Base-by-base conservation (phyloP, 2,797 vertebrate species). In the Ptychobarbus kaznakovi region DNA sequence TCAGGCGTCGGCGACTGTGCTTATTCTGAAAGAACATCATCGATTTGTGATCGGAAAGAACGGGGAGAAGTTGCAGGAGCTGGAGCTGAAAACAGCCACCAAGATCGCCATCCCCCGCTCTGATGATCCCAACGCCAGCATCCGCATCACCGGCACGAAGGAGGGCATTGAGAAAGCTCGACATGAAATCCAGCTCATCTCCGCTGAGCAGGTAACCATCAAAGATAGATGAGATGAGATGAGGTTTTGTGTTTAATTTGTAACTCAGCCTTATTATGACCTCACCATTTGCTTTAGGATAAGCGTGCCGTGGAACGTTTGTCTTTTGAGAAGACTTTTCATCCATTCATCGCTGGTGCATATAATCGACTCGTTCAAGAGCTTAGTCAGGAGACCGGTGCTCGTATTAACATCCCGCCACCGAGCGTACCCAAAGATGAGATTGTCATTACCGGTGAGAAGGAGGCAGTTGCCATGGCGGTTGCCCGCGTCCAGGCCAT, bases 1-100 rank as follows among this genome's bases (percentile, higher is more conserved):
- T 56, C 42, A 96, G 94, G 94, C 94, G 22, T 96, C 96, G 0
- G 95, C 95, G 12, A 94, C 93, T 0, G 95, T 95, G 13, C 89
- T 92, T 90, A 96, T 96, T 90, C 95, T 95, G 7, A 96, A 96
- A 87, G 95, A 97, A 91, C 94, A 96, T 82, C 94, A 95, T 88
- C 94, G 94, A 0, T 96, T 95, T 81, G 93, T 95, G 84, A 95
- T 95, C 5, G 95, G 95, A 46, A 96, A 96, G 91, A 96, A 95
- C 32, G 95, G 94, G 0, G 94, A 96, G 89, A 96, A 96, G 91
- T 87, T 95, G 86, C 95, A 96, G 92, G 95, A 96, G 89, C 93
- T 96, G 63, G 95, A 96, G 89, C 90, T 96, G 90, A 96, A 95
- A 89, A 95, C 94, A 0, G 94, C 94, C 87, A 95, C 95, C 70